phyloP scores from a whole-genome alignment of 2,113 vertebrate genomes.

The Rafetus swinhoei region DNA sequence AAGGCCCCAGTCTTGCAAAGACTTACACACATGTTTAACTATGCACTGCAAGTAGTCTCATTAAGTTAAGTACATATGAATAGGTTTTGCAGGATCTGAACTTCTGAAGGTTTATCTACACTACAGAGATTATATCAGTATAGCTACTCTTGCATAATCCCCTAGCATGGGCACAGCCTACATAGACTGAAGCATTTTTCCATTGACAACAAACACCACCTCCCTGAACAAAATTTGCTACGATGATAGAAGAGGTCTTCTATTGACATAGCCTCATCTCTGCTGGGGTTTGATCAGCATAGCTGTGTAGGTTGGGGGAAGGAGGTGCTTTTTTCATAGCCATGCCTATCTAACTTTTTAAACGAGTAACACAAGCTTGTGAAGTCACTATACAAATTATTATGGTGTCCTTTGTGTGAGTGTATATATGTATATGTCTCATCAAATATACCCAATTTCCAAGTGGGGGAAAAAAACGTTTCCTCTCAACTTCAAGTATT shows the following conservation, averaged over 20 bases:
- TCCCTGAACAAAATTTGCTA: background rate
- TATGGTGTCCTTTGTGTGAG: background rate
- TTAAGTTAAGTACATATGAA: background rate
- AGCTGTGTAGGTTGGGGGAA: background rate
- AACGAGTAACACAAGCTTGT: background rate
- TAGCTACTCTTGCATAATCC: background rate
- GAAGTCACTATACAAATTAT: background rate
- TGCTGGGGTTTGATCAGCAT: background rate
- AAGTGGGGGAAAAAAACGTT: background rate
- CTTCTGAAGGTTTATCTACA: background rate
- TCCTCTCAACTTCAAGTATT: background rate
- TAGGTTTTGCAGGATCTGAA: background rate
- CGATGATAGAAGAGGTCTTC: background rate
- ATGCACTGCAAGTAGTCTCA: background rate
- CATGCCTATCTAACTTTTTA: background rate
- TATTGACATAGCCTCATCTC: background rate
- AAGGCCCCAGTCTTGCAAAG: background rate
- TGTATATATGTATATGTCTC: background rate
- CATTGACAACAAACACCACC: background rate
- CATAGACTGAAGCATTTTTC: background rate
- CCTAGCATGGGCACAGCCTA: background rate
- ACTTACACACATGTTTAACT: background rate
- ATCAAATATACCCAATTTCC: background rate
- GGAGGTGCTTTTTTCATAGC: background rate
- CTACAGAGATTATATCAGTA: background rate